Conservation (phyloP, 2,888 invertebrate species). For the Bhutanitis thaidina region DNA sequence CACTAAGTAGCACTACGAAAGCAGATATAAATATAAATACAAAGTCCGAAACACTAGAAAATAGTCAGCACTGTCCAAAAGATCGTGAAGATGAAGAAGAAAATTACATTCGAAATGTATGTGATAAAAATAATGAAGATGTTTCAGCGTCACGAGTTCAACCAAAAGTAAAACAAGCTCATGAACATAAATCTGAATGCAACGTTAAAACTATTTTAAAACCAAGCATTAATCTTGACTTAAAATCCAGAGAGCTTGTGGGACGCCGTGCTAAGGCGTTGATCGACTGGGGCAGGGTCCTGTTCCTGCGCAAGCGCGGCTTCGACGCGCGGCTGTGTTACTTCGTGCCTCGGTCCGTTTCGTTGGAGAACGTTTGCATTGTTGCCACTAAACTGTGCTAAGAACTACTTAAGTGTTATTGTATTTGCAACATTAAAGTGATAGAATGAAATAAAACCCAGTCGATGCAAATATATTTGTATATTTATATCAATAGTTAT, state of each 20-base stretch:
- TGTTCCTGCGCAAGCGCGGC: slow-evolving; percentile 79
- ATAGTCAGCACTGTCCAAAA: neutral
- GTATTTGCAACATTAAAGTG: neutral
- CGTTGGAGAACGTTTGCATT: slow-evolving; percentile 90
- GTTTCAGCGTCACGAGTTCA: too few relatives aligned
- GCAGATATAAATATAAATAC: neutral
- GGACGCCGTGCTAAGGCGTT: slow-evolving; percentile 88
- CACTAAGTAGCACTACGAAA: neutral
- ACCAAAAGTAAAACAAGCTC: too few relatives aligned
- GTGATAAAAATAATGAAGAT: too few relatives aligned
- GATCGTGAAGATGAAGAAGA: neutral
- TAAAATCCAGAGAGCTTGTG: slow-evolving; percentile 45
- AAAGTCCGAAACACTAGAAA: neutral
- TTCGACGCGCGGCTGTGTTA: slow-evolving; percentile 82
- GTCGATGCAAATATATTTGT: slow-evolving; percentile 61
- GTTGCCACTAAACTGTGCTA: slow-evolving; percentile 71
- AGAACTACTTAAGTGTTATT: neutral
- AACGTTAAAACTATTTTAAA: neutral
- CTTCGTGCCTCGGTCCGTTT: slow-evolving; percentile 83
- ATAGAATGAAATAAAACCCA: slow-evolving; percentile 36
- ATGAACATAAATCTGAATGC: neutral
- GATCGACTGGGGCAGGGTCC: slow-evolving; percentile 87
- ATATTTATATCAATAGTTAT: slow-evolving; percentile 66
- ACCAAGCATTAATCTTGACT: neutral
- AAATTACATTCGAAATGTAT: too few relatives aligned